Evolutionary conservation across 1,140 invertebrate genomes (phyloP).

Genomic region (Portunus trituberculatus): DNA sequence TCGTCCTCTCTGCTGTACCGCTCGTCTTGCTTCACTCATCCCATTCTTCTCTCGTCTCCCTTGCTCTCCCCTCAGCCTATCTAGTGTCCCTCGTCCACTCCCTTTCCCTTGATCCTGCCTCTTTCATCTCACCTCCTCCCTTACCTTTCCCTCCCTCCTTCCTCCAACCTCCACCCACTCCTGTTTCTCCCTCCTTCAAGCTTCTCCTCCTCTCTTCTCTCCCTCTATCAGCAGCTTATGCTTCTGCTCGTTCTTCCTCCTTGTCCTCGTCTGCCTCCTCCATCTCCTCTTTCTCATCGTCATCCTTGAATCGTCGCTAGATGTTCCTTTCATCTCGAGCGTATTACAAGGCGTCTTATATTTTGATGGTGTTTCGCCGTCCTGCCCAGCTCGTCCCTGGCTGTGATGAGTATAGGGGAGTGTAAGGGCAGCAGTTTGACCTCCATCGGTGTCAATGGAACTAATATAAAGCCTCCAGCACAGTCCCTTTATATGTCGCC

Average conservation of each 20-base stretch:
- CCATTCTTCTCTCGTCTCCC: neutral
- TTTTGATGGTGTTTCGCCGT: neutral
- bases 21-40: neutral
- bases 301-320: too few species aligned
- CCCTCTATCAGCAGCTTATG: too few species aligned
- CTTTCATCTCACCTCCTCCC: neutral
- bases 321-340: neutral
- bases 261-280: too few species aligned
- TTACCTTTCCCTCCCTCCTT: neutral
- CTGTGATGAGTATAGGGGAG: neutral
- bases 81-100: neutral
- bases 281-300: too few species aligned
- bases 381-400: neutral
- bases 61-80: neutral
- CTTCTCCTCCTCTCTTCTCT: neutral
- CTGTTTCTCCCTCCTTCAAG: neutral
- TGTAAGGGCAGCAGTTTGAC: neutral
- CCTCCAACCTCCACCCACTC: too few species aligned
- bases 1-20: too few species aligned
- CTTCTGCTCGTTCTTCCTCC: too few species aligned
- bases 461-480: neutral
- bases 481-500: neutral
- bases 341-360: neutral
- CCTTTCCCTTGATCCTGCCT: constrained; percentile 3
- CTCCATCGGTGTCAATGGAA: neutral